phyloP scores from a whole-genome alignment of 2,113 vertebrate genomes.

The Neolamprologus sp. region DNA sequence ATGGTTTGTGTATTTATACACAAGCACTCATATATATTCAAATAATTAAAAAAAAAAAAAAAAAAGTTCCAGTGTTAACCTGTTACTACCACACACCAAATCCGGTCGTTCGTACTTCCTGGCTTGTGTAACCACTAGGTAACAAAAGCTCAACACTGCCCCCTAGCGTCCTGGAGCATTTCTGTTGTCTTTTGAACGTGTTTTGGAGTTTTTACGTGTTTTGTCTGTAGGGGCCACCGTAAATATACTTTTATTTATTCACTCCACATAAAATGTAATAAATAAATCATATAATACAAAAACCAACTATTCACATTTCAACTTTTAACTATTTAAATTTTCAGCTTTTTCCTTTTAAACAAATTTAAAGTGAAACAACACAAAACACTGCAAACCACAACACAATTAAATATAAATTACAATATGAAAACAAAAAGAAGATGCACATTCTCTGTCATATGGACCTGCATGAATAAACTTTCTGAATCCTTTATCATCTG shows the following conservation, averaged over 20 bases:
- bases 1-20: too few relatives aligned
- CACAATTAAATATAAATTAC: fast-evolving
- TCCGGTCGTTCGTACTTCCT: fast-evolving
- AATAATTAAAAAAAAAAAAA: fast-evolving
- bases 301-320: fast-evolving
- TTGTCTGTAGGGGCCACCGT: fast-evolving
- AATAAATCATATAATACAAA: neutral
- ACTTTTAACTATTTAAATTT: neutral
- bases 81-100: too few relatives aligned
- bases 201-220: fast-evolving
- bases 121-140: fast-evolving
- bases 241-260: neutral
- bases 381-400: neutral
- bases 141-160: too few relatives aligned
- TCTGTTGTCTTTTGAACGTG: too few relatives aligned
- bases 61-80: too few relatives aligned
- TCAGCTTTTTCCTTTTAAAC: neutral
- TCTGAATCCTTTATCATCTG: neutral
- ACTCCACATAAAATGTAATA: neutral
- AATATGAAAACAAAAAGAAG: fast-evolving
- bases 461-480: fast-evolving
- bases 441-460: fast-evolving
- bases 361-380: neutral
- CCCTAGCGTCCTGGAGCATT: fast-evolving
- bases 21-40: too few relatives aligned